Conservation (phyloP, 2,888 invertebrate genomes). For the Liopterus haemorrhoidalis region DNA sequence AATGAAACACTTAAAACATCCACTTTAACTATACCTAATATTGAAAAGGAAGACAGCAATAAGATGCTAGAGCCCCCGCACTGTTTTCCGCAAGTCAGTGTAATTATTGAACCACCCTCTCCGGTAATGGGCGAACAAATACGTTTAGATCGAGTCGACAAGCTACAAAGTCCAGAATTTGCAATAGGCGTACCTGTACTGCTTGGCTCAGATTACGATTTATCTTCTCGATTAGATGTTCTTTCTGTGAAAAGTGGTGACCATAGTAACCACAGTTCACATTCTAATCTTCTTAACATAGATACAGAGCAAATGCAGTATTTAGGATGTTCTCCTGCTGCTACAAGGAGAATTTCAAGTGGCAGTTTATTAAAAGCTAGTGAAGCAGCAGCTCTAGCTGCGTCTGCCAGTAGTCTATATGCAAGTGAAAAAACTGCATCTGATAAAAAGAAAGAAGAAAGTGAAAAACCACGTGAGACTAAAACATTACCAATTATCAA, state of each 20-base stretch:
- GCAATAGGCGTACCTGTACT: conserved; percentile 41
- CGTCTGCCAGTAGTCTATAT: conserved; percentile 53
- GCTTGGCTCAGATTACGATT: conserved; percentile 39
- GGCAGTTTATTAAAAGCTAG: conserved; percentile 79
- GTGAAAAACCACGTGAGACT: conserved; percentile 49
- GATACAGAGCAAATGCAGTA: conserved; percentile 61
- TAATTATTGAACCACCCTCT: conserved; percentile 70
- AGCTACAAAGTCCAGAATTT: conserved; percentile 37
- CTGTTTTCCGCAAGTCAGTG: conserved; percentile 63
- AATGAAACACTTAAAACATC: conserved; percentile 34
- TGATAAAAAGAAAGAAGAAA: conserved; percentile 40
- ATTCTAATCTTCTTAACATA: conserved; percentile 56
- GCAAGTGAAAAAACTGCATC: conserved; percentile 43
- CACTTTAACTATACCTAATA: conserved; percentile 28
- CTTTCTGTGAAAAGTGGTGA: conserved; percentile 41
- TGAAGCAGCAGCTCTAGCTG: conserved; percentile 56
- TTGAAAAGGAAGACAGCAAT: conserved; percentile 1
- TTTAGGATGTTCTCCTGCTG: conserved; percentile 72
- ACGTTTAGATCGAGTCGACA: conserved; percentile 28
- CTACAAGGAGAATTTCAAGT: conserved; percentile 84
- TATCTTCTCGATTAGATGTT: conserved; percentile 39
- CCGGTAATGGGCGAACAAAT: conserved; percentile 59
- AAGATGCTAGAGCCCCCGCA: neutral
- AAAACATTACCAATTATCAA: conserved; percentile 84
- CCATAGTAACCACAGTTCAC: conserved; percentile 46